phyloP scores from a whole-genome alignment of 2,113 vertebrate genomes.

The Pleuronectes platessa region DNA sequence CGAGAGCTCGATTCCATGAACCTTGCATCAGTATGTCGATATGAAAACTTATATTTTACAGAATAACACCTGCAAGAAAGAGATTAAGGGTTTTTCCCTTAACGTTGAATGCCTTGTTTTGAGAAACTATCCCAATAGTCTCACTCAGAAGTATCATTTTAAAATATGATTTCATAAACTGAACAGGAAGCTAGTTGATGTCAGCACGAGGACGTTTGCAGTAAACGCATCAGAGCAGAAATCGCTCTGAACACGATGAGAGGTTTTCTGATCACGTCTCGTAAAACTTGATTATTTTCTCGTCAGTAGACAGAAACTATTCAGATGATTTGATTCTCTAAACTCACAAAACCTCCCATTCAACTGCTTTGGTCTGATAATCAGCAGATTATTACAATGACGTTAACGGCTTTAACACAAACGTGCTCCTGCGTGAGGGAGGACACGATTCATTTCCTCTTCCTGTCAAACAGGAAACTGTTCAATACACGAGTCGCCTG shows the following conservation, averaged over 20 bases:
- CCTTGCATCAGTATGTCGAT: no score
- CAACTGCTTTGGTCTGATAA: constrained; percentile 29
- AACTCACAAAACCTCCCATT: constrained; percentile 17
- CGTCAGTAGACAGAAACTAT: background rate
- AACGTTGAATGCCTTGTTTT: no score
- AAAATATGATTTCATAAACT: no score
- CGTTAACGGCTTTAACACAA: constrained; percentile 22
- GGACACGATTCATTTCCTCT: constrained; percentile 69
- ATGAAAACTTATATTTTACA: no score
- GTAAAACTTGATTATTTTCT: background rate
- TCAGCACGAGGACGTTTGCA: background rate
- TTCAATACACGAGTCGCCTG: constrained; percentile 56
- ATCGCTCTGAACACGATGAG: background rate
- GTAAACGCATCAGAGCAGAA: background rate
- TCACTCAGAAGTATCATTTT: background rate
- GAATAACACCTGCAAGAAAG: no score
- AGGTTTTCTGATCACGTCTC: background rate
- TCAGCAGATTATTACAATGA: constrained; percentile 36
- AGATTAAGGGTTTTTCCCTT: no score
- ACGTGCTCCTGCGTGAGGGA: constrained; percentile 20
- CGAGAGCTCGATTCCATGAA: no score
- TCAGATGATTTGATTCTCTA: constrained; percentile 17
- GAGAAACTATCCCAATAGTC: no score
- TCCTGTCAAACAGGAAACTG: constrained; percentile 71
- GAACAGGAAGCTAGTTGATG: no score